These are phyloP conservation scores for Ailurus styani DNA, from an alignment of 2,113 vertebrate genomes.

Conservation along the genomic window DNA sequence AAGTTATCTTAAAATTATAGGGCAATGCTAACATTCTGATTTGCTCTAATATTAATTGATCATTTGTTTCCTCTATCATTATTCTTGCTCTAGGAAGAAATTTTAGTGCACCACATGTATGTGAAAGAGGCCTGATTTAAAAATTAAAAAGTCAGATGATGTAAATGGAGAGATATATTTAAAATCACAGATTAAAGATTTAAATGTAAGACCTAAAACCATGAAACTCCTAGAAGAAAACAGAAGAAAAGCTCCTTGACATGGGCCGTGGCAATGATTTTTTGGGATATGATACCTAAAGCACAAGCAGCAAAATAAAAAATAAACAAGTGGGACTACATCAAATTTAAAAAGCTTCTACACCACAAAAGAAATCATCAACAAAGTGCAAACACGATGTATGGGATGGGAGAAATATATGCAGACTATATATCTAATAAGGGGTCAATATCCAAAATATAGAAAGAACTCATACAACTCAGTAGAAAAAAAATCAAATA, in stretches of 20 bases:
- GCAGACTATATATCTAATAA: neutral
- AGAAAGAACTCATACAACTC: neutral
- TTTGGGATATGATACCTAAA: neutral
- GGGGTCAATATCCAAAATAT: neutral
- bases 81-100: neutral
- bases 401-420: neutral
- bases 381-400: neutral
- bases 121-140: neutral
- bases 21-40: neutral
- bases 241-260: neutral
- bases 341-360: neutral
- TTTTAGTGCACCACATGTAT: neutral
- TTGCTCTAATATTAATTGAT: neutral
- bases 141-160: neutral
- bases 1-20: neutral
- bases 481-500: neutral
- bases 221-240: neutral
- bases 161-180: neutral
- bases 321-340: neutral
- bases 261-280: neutral
- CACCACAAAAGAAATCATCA: neutral
- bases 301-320: neutral
- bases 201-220: neutral
- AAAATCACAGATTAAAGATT: neutral
- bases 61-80: neutral